Base-by-base conservation (phyloP, 2,888 invertebrate species). In the Hedychridium roseum region DNA sequence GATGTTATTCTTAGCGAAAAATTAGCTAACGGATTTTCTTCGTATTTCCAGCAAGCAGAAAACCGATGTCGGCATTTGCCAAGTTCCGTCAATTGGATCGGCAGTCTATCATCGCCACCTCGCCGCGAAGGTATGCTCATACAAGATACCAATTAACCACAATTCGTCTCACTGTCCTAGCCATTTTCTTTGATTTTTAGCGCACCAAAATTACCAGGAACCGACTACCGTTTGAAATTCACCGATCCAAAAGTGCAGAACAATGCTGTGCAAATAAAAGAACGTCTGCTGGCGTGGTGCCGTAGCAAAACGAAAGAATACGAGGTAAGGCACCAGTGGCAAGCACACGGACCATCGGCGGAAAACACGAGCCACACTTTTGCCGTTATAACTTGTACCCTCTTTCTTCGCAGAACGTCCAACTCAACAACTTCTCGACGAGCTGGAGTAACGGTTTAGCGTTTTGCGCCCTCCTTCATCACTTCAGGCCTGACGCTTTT, bases 391-490 rank as follows among this genome's bases (percentile, higher is more conserved):
- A n/a, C n/a, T n/a, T n/a, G n/a, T n/a, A n/a, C n/a, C n/a, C n/a
- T n/a, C n/a, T 36, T 50, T 60, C 63, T 74, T 54, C 80, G 32
- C 84, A 97, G 96, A 93, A 94, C 87, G 90, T 98, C 80, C 91
- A 94, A 85, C 88, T 99, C 85, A 94, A 92, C 79, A 98, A 99
- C 86, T 98, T 98, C 86, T 97, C 97, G 75, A 91, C 92, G 80
- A 92, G 93, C 83, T 99, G 98, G 98, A 92, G 92, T 83, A 93
- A 97, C 83, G 99, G 98, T 77, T 86, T 98, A 84, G 98, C 97
- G 68, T 99, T 99, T 86, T 98, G 97, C 84, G 98, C 98, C 74
- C 88, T 99, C 72, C 88, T 98, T 76, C 98, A 99, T 84, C 97
- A 97, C 84, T 98, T 97, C 85, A 88, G 91, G 81, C 97, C 97